Evolutionary conservation across 1,140 invertebrate genomes (phyloP), one percentile per base, ranked within the genome.

Genomic region (Zaprionus inermis): DNA sequence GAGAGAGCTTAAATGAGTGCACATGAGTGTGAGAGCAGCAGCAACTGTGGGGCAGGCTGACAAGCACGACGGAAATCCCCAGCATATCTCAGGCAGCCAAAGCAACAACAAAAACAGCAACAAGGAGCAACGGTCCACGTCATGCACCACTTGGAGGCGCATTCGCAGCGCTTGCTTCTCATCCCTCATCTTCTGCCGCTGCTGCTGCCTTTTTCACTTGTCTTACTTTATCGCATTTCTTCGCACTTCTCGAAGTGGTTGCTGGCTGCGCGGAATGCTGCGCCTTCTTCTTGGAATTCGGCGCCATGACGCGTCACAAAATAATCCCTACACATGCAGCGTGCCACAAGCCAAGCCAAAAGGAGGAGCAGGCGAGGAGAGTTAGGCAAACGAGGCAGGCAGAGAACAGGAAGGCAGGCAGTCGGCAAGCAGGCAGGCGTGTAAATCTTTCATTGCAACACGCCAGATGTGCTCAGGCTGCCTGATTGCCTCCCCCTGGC

Each of bases 221-320:
- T 16, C 58, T 30, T 59, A 60, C 56, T 64, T 44, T 75, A 71
- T 58, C 71, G 52, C 63, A 71, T 71, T 56, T 64, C 18, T 66
- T 70, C 76, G 83, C 77, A 77, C 78, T 88, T 65, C 55, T 66
- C 59, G 49, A 58, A 60, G 73, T 75, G 54, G 74, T 56, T 74
- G 64, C 38, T 65, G 69, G 49, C 59, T 34, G n/a, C 32, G 72
- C 38, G 44, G 58, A 77, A 81, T 85, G 82, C 82, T 86, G 79
- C 82, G 76, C 82, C 82, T 66, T 66, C 67, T 88, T 88, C 83
- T 83, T 41, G 84, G 83, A 88, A 88, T 85, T 81, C 57, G 67
- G 24, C 56, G 56, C 49, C 59, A 81, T 79, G 83, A 86, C 81
- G 83, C 83, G 83, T 77, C 83, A 74, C 66, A 68, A 67, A 63